These are phyloP conservation scores for Diabrotica virgifera DNA, from an alignment of 1,140 invertebrate genomes.

Conservation along the genomic window DNA sequence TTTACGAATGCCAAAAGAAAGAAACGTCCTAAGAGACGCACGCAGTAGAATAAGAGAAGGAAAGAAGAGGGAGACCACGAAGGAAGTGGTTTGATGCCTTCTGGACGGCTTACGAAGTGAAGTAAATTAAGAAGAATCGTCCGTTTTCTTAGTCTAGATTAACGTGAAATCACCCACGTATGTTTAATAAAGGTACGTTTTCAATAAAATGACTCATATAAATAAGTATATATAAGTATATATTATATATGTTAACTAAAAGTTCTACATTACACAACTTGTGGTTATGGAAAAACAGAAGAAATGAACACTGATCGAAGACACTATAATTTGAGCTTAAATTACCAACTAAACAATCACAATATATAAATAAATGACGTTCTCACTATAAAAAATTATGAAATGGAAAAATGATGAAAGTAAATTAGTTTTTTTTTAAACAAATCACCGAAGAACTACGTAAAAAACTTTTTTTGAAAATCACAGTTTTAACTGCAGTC, in stretches of 20 bases:
- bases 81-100: no score
- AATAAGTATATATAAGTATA: no score
- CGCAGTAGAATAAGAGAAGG: no score
- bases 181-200: no score
- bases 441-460: constrained; percentile 2
- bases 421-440: constrained; percentile 6
- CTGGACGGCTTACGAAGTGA: no score
- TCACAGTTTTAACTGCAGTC: constrained; percentile 20
- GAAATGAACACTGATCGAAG: constrained; percentile 15
- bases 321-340: constrained; percentile 28
- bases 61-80: no score
- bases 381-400: constrained; percentile 23
- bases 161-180: no score
- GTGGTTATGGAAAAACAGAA: constrained; percentile 13
- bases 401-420: constrained; percentile 10
- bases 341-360: constrained; percentile 26
- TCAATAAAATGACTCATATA: no score
- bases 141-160: no score
- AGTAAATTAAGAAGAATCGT: no score
- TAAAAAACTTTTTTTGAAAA: constrained; percentile 11
- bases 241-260: background rate
- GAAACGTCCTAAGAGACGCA: no score
- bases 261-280: background rate
- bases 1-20: no score
- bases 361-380: constrained; percentile 24